These are phyloP conservation scores for Platygyra sinensis DNA, from an alignment of 64 coral and sea anemone genomes.

Conservation along the genomic window DNA sequence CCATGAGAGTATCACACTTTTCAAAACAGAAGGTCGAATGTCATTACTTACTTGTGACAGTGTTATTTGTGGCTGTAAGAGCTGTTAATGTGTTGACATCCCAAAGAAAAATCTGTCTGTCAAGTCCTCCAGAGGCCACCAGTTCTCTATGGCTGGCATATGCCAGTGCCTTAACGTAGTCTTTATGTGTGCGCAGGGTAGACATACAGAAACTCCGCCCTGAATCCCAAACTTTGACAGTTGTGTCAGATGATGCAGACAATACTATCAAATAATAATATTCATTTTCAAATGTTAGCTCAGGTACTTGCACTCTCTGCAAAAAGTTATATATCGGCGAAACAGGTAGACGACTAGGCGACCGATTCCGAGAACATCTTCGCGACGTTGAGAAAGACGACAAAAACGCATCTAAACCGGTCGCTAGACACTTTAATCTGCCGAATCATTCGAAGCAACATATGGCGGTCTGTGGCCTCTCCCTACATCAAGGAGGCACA, in stretches of 20 bases:
- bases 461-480: too few species aligned
- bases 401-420: too few species aligned
- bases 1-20: too few species aligned
- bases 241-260: constrained; percentile 95
- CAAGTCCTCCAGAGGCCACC: constrained; percentile 91
- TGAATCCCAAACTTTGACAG: constrained; percentile 97
- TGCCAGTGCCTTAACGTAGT: constrained; percentile 94
- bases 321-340: too few species aligned
- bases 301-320: too few species aligned
- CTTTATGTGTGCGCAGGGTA: constrained; percentile 87
- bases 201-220: constrained; percentile 92
- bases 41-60: constrained; percentile 81
- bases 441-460: too few species aligned
- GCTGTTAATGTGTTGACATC: constrained; percentile 99
- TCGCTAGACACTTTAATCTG: too few species aligned
- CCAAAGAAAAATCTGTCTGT: constrained; percentile 98
- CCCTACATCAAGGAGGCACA: too few species aligned
- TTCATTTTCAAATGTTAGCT: neutral
- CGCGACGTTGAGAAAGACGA: too few species aligned
- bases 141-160: constrained; percentile 88
- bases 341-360: too few species aligned
- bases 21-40: neutral
- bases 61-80: constrained; percentile 96
- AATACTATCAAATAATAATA: constrained; percentile 57
- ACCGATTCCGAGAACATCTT: too few species aligned